Evolutionary conservation across 2,113 vertebrate genomes (phyloP), one percentile per base, ranked within the genome.

Genomic region (Pachycephala philippinensis): DNA sequence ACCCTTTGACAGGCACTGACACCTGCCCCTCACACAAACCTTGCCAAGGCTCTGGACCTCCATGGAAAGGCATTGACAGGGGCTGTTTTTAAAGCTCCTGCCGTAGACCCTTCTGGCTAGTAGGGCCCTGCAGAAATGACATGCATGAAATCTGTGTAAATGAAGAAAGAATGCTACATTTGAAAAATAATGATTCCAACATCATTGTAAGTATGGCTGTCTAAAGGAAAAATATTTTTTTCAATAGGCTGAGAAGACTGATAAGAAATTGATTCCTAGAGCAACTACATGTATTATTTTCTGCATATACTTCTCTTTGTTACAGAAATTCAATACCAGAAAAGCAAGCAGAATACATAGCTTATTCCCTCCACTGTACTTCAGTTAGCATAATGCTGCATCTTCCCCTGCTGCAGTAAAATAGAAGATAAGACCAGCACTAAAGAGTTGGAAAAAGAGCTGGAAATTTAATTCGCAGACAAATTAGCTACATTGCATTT

Each of bases 401-500:
- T 89, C 71, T 88, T 91, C n/a, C 40, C 18, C 42, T 74, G 63
- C 26, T 39, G 30, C 24, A 84, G 61, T 52, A 77, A 88, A 93
- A 84, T 42, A 68, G 53, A 84, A 90, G 87, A 93, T 85, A 96
- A 88, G 63, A 75, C 56, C 33, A 92, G 39, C 60, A 64, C 50
- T 74, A 69, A 86, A 90, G 60, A 88, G 37, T 71, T 94, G 44
- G 50, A 16, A 74, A 93, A 90, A 81, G 82, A 78, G 19, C 42
- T 95, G 86, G 80, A 84, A 92, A 90, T 90, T 50, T 94, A 89
- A 87, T 89, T 93, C 76, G 35, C 72, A 78, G 83, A 78, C 88
- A 89, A 96, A 95, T 96, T 94, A 96, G 37, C 69, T 93, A 37
- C 68, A 42, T 71, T 81, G 28, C 69, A 89, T 82, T 94, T 96